Base-by-base conservation (phyloP, 2,113 vertebrate genomes). In the Actenoides hombroni region DNA sequence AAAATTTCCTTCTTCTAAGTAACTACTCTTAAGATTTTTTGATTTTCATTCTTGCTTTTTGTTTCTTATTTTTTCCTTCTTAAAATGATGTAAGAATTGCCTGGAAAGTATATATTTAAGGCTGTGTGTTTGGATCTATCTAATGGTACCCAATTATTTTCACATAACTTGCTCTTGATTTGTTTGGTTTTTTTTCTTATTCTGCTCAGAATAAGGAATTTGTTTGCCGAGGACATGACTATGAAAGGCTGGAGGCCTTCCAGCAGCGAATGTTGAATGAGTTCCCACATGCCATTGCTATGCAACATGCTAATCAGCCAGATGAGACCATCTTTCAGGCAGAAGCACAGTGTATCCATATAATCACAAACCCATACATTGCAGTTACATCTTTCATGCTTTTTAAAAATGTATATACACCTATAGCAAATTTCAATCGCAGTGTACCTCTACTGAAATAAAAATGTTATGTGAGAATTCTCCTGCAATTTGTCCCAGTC, bases 281-380 rank as follows among this genome's bases (percentile, higher is more conserved):
- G 98, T 99, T 99, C 95, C 99, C 99, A 69, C 99, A 99, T 46
- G 99, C 99, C 97, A 99, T 99, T 95, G 99, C 99, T 98, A 99
- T 99, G 99, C 99, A 99, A 97, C 99, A 99, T 70, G 99, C 99
- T 96, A 99, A 99, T 98, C 99, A 99, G 97, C 99, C 99, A 1
- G 99, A 99, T 86, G 99, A 99, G 97, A 99, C 99, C 97, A 99
- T 99, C 97, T 99, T 99, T 98, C 99, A 99, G 98, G 99, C 99
- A 2, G 99, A 99, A 76, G 99, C 99, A 13, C 99, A 99, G 95
- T 99, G 99, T 99, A 99, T 99, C 99, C 99, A 86, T 73, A 46
- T 46, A 79, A 86, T 89, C 80, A 33, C 48, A 79, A 40, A 73
- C 84, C 39, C 40, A 21, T 61, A n/a, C 11, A 24, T 40, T 56